Base-by-base conservation (phyloP, 1,140 invertebrate genomes). In the Drosophila chauvacae region DNA sequence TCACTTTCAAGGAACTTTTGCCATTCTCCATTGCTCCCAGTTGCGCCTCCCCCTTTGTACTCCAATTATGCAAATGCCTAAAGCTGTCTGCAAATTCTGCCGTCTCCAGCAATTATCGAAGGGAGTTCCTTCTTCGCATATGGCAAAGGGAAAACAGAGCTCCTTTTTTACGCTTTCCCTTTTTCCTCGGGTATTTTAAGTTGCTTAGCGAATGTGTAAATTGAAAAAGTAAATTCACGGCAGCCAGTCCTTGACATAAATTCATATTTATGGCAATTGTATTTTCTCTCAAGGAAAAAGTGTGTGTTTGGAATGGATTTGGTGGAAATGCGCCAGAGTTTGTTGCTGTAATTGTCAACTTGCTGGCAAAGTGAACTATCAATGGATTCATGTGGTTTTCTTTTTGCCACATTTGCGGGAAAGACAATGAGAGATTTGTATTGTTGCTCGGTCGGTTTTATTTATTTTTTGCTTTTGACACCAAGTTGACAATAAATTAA, bases 221-320 rank as follows among this genome's bases (percentile, higher is more conserved):
- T 51, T 42, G 23, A 58, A 45, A 51, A 35, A 16, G 35, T 26
- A 70, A 47, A 57, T 70, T 39, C 33, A 28, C 5, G 11, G 18
- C 51, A 37, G n/a, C 37, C 37, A 48, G 48, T 47, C 26, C 63
- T 28, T 33, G 56, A 65, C 56, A 58, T 28, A 77, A 63, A 62
- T 72, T 41, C 60, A 45, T 45, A 61, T 79, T 79, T 71, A 71
- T 76, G 33, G 30, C 44, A 35, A 28, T 51, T 65, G 28, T 66
- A 55, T 66, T 73, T 41, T 42, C n/a, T 35, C 16, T n/a, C 20
- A 16, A 18, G 11, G 7, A 39, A 7, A 5, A 7, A 39, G 30
- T 69, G 61, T 42, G 48, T 51, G 47, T 20, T 66, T 37, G 18
- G 23, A 37, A 66, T 66, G 23, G n/a, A 47, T 18, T 33, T 10